These are phyloP conservation scores for Sarcophaga caerulescens DNA, from an alignment of 2,888 invertebrate species.

Conservation along the genomic window DNA sequence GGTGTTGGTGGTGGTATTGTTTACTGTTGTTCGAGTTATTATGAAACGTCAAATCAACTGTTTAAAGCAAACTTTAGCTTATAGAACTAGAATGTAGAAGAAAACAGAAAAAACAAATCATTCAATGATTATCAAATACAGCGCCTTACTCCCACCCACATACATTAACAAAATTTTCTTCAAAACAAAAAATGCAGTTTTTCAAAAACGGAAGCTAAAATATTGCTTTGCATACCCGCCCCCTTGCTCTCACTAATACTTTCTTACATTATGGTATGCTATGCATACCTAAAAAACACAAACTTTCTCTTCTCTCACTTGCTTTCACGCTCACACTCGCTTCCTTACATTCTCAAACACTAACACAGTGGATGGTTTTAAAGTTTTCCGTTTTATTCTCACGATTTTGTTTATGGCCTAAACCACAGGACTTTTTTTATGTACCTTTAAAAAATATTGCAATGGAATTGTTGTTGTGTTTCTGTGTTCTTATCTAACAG, in stretches of 20 bases:
- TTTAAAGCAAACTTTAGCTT: not conserved
- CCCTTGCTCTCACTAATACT: not conserved
- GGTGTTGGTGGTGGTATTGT: too few species aligned
- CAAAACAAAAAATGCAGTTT: not conserved
- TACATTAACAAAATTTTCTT: too few species aligned
- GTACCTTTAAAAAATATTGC: not conserved
- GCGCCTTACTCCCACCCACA: too few species aligned
- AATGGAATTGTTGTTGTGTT: not conserved
- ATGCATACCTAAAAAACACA: not conserved
- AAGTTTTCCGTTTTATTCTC: slow-evolving; percentile 32
- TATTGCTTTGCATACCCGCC: slow-evolving; percentile 1
- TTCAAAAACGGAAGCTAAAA: not conserved
- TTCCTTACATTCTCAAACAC: not conserved
- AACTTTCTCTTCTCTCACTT: not conserved
- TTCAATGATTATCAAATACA: not conserved
- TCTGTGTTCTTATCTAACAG: not conserved
- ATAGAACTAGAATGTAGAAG: slow-evolving; percentile 53
- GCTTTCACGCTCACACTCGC: not conserved
- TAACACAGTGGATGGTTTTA: slow-evolving; percentile 50
- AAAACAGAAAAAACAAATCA: not conserved
- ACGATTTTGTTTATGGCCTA: not conserved
- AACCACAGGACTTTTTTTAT: not conserved
- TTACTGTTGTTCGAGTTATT: not conserved
- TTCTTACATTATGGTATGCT: not conserved
- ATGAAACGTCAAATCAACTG: not conserved